These are phyloP conservation scores for Sebastes minor DNA, from an alignment of 2,797 vertebrate genomes.

Conservation along the genomic window DNA sequence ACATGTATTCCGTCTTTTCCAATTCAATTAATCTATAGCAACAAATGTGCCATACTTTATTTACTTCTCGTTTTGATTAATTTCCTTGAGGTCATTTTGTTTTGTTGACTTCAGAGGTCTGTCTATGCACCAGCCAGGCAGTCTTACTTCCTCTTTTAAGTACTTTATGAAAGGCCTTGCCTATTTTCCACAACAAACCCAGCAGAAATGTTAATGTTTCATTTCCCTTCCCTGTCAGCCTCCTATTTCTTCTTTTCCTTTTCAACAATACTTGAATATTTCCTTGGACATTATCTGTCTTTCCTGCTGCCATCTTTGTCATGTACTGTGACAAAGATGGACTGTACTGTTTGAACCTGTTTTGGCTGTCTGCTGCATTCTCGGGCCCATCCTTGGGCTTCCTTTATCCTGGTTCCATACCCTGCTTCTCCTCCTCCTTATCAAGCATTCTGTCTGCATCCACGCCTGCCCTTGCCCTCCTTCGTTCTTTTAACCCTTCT, in stretches of 20 bases:
- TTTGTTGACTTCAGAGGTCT: slow-evolving; percentile 14
- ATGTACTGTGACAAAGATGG: not conserved
- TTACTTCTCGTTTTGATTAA: not conserved
- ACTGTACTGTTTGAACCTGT: no score
- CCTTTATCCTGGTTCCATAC: slow-evolving; percentile 46
- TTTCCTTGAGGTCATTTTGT: not conserved
- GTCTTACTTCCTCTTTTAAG: slow-evolving; percentile 2
- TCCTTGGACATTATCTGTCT: slow-evolving; percentile 22
- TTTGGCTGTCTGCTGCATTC: no score
- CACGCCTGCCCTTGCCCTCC: slow-evolving; percentile 59
- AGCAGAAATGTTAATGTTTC: slow-evolving; percentile 39
- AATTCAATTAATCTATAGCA: not conserved
- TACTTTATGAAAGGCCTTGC: slow-evolving; percentile 3
- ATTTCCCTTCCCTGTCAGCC: not conserved
- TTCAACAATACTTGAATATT: slow-evolving; percentile 23
- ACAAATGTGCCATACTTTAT: not conserved
- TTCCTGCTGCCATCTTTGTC: not conserved
- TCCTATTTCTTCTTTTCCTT: not conserved
- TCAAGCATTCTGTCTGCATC: slow-evolving; percentile 69
- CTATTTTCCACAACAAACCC: slow-evolving; percentile 28
- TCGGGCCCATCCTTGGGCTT: not conserved
- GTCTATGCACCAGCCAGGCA: not conserved
- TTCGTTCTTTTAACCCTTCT: slow-evolving; percentile 78
- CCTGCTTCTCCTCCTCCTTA: slow-evolving; percentile 45
- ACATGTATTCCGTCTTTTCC: not conserved